Base-by-base conservation (phyloP, 2,888 invertebrate species). In the Eristalis intricaria region DNA sequence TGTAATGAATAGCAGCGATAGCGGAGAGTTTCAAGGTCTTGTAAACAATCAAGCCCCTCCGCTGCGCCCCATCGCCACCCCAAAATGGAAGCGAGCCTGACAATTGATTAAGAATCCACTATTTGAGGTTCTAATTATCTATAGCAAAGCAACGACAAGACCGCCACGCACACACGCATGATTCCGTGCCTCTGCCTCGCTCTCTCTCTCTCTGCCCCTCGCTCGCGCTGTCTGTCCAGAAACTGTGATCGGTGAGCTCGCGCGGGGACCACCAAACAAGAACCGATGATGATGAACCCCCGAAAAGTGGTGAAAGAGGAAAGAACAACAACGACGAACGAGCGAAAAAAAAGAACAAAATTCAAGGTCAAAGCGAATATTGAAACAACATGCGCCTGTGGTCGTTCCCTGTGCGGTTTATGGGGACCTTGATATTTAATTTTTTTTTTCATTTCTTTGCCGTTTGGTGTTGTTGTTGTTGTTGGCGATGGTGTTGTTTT, bases 321-420 rank as follows among this genome's bases (percentile, higher is more conserved):
- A 50, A 50, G 50, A 50, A 50, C 50, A 50, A 50, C 19, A 43
- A 71, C 32, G 32, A 32, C 32, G 32, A 56, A 15, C 23, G 32
- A 13, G 43, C 11, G n/a, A 50, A 68, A 61, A 69, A 71, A 65
- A 75, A 64, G 43, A 68, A 66, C 10, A 29, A 11, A 50, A 15
- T 40, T 83, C 83, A 87, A 84, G 87, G 87, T 84, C 79, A 60
- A 77, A 29, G 63, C 77, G 43, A 74, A 56, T 73, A 64, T 78
- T 64, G 74, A 71, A 78, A 78, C 38, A 78, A 70, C 74, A 78
- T 78, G 56, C 40, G 81, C 65, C 38, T 78, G 77, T 81, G 69
- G 85, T 82, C 65, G 78, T 78, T 85, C 74, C 65, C 78, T 74
- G 71, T 68, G 76, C 76, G 23, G 50, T 63, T 50, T 66, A 15